phyloP scores from a whole-genome alignment of 2,888 invertebrate genomes.

The Eristalinus aeneus region DNA sequence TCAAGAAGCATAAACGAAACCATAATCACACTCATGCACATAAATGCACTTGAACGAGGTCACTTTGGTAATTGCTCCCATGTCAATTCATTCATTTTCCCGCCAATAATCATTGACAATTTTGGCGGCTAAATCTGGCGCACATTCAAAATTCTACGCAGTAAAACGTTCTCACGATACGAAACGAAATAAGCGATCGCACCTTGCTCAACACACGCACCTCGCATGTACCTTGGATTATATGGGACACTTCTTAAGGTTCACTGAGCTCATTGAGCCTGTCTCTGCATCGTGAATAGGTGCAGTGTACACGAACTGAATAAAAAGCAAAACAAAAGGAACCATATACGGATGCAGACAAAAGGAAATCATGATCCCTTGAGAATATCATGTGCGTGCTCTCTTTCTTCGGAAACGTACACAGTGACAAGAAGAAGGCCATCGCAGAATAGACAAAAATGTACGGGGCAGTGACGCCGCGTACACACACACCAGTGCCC shows the following conservation, averaged over 20 bases:
- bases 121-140: constrained; percentile 59
- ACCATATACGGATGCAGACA: constrained; percentile 59
- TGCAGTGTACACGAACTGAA: constrained; percentile 17
- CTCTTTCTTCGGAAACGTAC: constrained; percentile 16
- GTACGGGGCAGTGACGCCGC: background rate
- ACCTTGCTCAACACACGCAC: constrained; percentile 68
- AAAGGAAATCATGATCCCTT: constrained; percentile 62
- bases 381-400: constrained; percentile 20
- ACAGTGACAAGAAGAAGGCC: background rate
- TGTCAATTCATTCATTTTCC: constrained; percentile 30
- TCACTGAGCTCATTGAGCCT: constrained; percentile 59
- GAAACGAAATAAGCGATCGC: constrained; percentile 35
- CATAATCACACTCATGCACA: background rate
- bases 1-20: constrained; percentile 16
- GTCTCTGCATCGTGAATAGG: background rate
- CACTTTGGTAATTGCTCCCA: constrained; percentile 4
- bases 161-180: constrained; percentile 49
- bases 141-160: constrained; percentile 10
- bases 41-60: background rate
- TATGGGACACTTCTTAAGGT: constrained; percentile 64
- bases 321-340: constrained; percentile 45
- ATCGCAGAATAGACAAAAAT: background rate
- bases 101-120: constrained; percentile 40
- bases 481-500: background rate
- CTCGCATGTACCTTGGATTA: constrained; percentile 60